These are phyloP conservation scores for Drosophila truncata DNA, from an alignment of 1,140 invertebrate genomes.

Conservation along the genomic window DNA sequence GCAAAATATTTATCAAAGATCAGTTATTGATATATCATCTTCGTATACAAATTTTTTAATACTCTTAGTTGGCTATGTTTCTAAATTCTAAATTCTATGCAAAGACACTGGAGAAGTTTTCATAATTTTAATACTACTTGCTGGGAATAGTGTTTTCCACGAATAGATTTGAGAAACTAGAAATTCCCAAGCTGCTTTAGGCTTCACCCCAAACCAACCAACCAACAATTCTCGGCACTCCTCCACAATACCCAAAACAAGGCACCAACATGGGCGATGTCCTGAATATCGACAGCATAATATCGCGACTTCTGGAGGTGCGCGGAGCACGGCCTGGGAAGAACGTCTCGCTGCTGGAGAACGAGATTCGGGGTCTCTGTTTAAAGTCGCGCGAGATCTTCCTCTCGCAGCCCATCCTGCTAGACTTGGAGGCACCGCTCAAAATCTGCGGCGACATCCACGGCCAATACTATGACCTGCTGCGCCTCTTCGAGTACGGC, in stretches of 20 bases:
- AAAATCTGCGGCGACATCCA: conserved; percentile 13
- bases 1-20: neutral
- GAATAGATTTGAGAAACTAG: conserved; percentile 1
- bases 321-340: conserved; percentile 3
- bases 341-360: neutral
- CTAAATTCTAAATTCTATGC: conserved; percentile 19
- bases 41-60: neutral
- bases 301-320: conserved; percentile 9
- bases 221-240: neutral
- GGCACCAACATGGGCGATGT: conserved; percentile 1
- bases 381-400: conserved; percentile 2
- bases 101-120: conserved; percentile 3
- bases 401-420: conserved; percentile 2
- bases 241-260: too few relatives aligned
- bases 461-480: conserved; percentile 4
- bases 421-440: conserved; percentile 5
- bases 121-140: conserved; percentile 15
- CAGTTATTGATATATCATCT: neutral
- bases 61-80: neutral
- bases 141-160: conserved; percentile 7
- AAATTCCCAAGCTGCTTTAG: conserved; percentile 6
- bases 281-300: conserved; percentile 4
- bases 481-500: conserved; percentile 17
- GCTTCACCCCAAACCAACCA: neutral
- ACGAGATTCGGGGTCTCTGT: conserved; percentile 6